Evolutionary conservation across 2,113 vertebrate genomes (phyloP), one percentile per base, ranked within the genome.

Genomic region (Leiothrix lutea): DNA sequence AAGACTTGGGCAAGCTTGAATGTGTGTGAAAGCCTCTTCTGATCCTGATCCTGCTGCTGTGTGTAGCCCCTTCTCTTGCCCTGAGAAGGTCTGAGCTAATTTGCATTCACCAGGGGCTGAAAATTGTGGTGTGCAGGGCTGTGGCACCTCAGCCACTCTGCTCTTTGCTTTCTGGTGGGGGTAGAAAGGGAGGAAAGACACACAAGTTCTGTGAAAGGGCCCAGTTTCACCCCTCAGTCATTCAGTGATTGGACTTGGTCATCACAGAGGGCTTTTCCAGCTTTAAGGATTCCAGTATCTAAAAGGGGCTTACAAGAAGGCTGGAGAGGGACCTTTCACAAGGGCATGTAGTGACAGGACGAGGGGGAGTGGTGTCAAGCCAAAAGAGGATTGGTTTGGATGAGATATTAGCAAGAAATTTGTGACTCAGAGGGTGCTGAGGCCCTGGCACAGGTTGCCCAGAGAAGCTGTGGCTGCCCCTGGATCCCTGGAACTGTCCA

Each of bases 81-180:
- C 33, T 38, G 48, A 62, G 38, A 58, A 57, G 47, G 24, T 47
- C 80, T 86, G 48, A 6, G 15, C 69, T 83, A 2, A 57, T 71
- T 71, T 74, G 60, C 77, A 40, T 18, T 25, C 50, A 22, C 44
- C 56, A 47, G n/a, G 35, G 57, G 29, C 53, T 56, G 61, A 50
- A 84, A 79, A 81, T 1, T 22, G 12, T 31, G 51, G 8, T 12
- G 5, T 36, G n/a, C 29, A 28, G 48, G 26, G 62, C 54, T 13
- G 51, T 8, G 28, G 16, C 4, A 15, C 42, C 35, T 56, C 62
- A 21, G n/a, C 58, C 28, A 24, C 0, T 0, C 58, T 60, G 53
- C 33, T 64, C 12, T 40, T 57, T 80, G 42, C 53, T 53, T 78
- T 6, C 44, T 64, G 23, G 26, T 38, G 19, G 8, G 20, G 31